Base-by-base conservation (phyloP, 2,888 invertebrate species). In the Apantesis nais region DNA sequence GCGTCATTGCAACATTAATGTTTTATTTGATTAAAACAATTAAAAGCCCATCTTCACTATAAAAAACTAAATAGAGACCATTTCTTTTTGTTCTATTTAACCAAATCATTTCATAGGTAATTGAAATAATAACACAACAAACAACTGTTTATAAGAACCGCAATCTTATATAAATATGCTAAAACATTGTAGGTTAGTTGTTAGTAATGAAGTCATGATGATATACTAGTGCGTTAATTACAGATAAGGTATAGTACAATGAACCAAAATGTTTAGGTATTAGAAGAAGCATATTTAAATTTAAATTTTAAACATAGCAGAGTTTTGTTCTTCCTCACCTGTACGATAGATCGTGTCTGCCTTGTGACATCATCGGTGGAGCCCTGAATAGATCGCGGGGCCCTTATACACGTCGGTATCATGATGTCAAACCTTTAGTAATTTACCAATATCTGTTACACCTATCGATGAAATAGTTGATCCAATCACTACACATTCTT, bases 321-420 rank as follows among this genome's bases (percentile, higher is more conserved):
- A 4, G n/a, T 48, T 31, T 14, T 48, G 71, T 79, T 76, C 63
- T 64, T 72, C 60, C 44, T 87, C 91, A 96, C 97, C 97, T 97
- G 97, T 85, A 96, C 96, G 89, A 96, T 97, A 87, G 96, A 97
- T 87, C 96, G 96, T 76, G 96, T 96, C 90, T 96, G 96, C 74
- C 96, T 92, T 67, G 96, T 96, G 91, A 97, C 96, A 92, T 97
- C 97, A 92, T 98, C 97, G 78, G 96, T 96, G 80, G 97, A 97
- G 84, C 97, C 97, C 92, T 97, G 97, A 85, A 96, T 96, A 78
- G 96, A 95, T 78, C 97, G 96, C 80, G 97, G 96, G 64, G 97
- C 97, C 87, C 97, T 94, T 83, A 97, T 97, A 88, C 97, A 97
- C 83, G 97, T 97, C 62, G 96, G 96, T 92, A 96, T 96, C 96